These are phyloP conservation scores for Steatocranus sp. DNA, from an alignment of 2,797 vertebrate genomes.

Conservation along the genomic window DNA sequence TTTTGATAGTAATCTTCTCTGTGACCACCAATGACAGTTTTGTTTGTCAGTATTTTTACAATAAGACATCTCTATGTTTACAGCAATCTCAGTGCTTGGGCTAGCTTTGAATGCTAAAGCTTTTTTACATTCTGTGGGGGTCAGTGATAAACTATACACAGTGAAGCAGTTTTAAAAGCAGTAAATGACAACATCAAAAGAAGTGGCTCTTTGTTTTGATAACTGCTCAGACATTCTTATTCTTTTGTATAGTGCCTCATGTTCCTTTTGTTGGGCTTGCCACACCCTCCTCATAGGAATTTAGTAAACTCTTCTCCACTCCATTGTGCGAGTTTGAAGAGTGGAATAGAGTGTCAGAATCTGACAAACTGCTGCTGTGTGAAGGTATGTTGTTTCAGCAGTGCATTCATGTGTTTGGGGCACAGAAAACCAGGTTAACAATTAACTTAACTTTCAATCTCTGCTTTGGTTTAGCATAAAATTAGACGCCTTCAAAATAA, in stretches of 20 bases:
- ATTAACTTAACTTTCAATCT: not conserved
- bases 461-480: not conserved
- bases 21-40: not conserved
- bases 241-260: not conserved
- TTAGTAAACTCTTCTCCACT: not conserved
- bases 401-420: not conserved
- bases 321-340: not conserved
- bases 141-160: not conserved
- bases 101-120: not conserved
- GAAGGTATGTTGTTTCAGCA: not conserved
- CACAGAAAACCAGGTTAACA: not conserved
- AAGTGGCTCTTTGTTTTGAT: not conserved
- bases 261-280: not conserved
- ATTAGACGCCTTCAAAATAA: not conserved
- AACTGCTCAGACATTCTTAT: not conserved
- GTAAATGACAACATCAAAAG: not conserved
- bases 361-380: not conserved
- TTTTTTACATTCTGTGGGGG: not conserved
- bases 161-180: not conserved
- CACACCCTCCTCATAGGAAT: not conserved
- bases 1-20: not conserved
- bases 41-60: not conserved
- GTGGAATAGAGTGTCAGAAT: not conserved
- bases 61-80: not conserved
- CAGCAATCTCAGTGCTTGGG: not conserved